phyloP scores from a whole-genome alignment of 2,888 invertebrate genomes.

The Leptogaster cylindrica region DNA sequence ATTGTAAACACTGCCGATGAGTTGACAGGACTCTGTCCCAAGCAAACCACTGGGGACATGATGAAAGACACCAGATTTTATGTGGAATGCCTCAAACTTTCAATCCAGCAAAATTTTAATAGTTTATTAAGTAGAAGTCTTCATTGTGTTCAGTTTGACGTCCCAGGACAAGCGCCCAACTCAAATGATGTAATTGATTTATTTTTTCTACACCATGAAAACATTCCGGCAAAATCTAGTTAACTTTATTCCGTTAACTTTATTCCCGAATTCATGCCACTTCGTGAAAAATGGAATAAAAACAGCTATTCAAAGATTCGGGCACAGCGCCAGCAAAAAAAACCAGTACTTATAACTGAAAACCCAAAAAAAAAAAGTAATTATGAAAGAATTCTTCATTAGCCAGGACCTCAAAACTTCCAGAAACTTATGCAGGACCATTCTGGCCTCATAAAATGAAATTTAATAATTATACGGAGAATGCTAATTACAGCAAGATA shows the following conservation, averaged over 20 bases:
- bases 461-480: conserved; percentile 16
- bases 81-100: no score
- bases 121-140: no score
- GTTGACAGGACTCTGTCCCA: no score
- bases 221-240: neutral
- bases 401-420: neutral
- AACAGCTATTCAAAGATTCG: neutral
- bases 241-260: neutral
- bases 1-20: conserved; percentile 5
- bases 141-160: neutral
- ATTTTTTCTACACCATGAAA: neutral
- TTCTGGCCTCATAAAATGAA: conserved; percentile 7
- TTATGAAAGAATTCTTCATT: conserved; percentile 23
- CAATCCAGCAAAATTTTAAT: no score
- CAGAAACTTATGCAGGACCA: neutral
- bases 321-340: neutral
- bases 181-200: neutral
- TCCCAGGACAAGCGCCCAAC: neutral
- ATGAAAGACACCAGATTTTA: neutral
- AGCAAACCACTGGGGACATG: conserved; percentile 16
- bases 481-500: neutral
- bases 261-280: neutral
- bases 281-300: neutral
- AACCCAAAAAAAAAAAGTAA: conserved; percentile 5
- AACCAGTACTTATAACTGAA: neutral